Evolutionary conservation across 2,888 invertebrate genomes (phyloP), one percentile per base, ranked within the genome.

Genomic region (Incurvaria masculella): DNA sequence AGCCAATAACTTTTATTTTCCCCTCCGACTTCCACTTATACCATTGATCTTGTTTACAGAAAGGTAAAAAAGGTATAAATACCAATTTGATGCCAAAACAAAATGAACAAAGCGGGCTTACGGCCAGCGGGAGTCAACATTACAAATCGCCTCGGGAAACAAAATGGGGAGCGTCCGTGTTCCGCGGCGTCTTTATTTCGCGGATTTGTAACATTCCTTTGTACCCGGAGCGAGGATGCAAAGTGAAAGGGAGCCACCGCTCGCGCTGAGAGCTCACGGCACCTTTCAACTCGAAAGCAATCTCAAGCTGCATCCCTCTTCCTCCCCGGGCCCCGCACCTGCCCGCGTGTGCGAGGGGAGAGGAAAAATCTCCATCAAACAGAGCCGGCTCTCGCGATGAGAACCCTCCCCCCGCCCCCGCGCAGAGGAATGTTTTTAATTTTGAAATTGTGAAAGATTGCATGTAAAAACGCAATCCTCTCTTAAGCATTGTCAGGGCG

Each of bases 261-360:
- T 72, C 69, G 64, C 66, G 47, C 47, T 47, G 43, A 47, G 76
- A 74, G 74, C 75, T 72, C 69, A 69, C 70, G 71, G 75, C 76
- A 76, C 78, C 78, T 78, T 78, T 78, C 78, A 78, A 78, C 75
- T 76, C 74, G 72, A 78, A 78, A 78, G 78, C 76, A 78, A 76
- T 78, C 78, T 76, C 73, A 72, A 72, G 62, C 71, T 33, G 33
- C 33, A 33, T 14, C 33, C 23, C 23, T 10, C 4, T 10, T 4
- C 23, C 23, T 23, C 72, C 68, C 72, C 68, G 66, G 65, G 21
- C 68, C 59, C 62, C 65, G 72, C 64, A 8, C 33, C 33, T n/a
- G n/a, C n/a, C n/a, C n/a, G n/a, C n/a, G n/a, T n/a, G n/a, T n/a
- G n/a, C n/a, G n/a, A n/a, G n/a, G n/a, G 14, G 14, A 33, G 14